These are phyloP conservation scores for Parnassius apollo DNA, from an alignment of 2,888 invertebrate genomes.

Conservation along the genomic window DNA sequence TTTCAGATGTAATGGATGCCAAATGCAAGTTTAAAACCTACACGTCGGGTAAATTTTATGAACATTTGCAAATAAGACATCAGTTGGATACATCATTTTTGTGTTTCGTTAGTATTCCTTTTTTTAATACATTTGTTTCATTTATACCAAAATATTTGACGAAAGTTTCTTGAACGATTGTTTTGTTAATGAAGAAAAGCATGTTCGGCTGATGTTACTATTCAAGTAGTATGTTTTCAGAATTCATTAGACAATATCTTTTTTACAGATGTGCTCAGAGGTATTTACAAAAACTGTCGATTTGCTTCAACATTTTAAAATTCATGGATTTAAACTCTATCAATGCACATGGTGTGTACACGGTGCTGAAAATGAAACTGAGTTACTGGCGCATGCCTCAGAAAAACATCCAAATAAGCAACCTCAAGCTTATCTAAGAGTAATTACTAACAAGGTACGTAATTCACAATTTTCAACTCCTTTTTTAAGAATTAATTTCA, in stretches of 20 bases:
- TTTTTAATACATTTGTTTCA: neutral
- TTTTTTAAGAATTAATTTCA: neutral
- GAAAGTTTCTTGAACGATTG: too few species aligned
- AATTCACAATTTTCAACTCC: neutral
- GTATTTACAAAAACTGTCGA: slow-evolving; percentile 42
- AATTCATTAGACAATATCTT: slow-evolving; percentile 4
- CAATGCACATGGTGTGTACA: slow-evolving; percentile 70
- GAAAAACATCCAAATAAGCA: slow-evolving; percentile 63
- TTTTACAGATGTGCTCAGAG: slow-evolving; percentile 51
- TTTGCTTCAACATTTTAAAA: slow-evolving; percentile 55
- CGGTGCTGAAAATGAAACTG: slow-evolving; percentile 59
- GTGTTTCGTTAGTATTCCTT: slow-evolving; percentile 56
- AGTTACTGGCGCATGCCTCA: slow-evolving; percentile 60
- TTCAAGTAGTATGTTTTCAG: too few species aligned
- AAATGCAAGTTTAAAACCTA: slow-evolving; percentile 59
- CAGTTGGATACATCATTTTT: slow-evolving; percentile 35
- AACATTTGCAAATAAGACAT: slow-evolving; percentile 57
- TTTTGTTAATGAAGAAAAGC: too few species aligned
- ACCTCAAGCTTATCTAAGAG: slow-evolving; percentile 64
- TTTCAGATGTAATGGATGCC: slow-evolving; percentile 25
- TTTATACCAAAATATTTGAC: too few species aligned
- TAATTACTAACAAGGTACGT: slow-evolving; percentile 58
- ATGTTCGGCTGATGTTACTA: too few species aligned
- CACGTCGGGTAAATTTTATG: slow-evolving; percentile 56
- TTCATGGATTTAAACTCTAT: slow-evolving; percentile 65